Evolutionary conservation across 2,113 vertebrate species (phyloP).

Genomic region (Numida meleagris): DNA sequence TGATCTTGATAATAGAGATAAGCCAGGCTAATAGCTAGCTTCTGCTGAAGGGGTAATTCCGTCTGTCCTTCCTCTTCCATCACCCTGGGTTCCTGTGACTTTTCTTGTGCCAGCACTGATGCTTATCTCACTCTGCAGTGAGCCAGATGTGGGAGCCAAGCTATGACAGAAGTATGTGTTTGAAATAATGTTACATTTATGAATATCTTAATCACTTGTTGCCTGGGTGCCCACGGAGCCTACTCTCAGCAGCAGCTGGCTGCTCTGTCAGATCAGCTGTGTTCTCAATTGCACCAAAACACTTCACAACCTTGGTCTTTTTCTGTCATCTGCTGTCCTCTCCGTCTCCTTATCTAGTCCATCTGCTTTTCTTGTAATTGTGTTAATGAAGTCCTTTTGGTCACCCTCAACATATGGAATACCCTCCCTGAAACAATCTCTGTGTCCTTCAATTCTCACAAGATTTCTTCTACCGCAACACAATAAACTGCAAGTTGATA

Average conservation of each 20-base stretch:
- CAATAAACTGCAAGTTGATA: background rate
- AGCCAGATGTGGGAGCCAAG: background rate
- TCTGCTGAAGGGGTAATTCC: background rate
- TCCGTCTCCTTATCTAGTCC: background rate
- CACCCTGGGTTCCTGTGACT: background rate
- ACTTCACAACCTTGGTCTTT: conserved; percentile 4
- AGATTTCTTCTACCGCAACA: conserved; percentile 6
- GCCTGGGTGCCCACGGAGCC: background rate
- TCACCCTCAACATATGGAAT: conserved; percentile 18
- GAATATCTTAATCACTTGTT: background rate
- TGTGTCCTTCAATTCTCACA: conserved; percentile 28
- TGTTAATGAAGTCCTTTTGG: conserved; percentile 40
- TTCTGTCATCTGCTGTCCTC: conserved; percentile 1
- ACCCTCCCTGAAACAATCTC: background rate
- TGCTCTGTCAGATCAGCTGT: background rate
- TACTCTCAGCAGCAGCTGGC: background rate
- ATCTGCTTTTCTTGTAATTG: background rate
- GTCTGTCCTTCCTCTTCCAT: background rate
- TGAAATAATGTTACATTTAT: background rate
- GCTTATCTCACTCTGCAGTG: background rate
- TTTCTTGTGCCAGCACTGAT: background rate
- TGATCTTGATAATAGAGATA: background rate
- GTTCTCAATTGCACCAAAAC: background rate
- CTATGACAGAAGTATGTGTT: background rate
- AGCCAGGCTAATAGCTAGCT: background rate